phyloP scores from a whole-genome alignment of 1,140 invertebrate genomes.

The honey bee (Apis mellifera) region Amel_HAv3.1 CM009939.2:1698001-1698500 shows the following conservation, averaged over 20 bases:
- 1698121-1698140: constrained; percentile 72
- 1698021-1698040: constrained; percentile 57
- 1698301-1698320: constrained; percentile 49
- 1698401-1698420: constrained; percentile 5
- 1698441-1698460: constrained; percentile 44
- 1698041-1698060: constrained; percentile 51
- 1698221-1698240: constrained; percentile 12
- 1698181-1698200: constrained; percentile 35
- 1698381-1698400: constrained; percentile 9
- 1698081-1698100: constrained; percentile 58
- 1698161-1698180: constrained; percentile 51
- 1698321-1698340: constrained; percentile 2
- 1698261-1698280: constrained; percentile 22
- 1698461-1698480: constrained; percentile 17
- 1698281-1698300: not conserved
- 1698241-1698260: not conserved
- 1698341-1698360: constrained; percentile 33
- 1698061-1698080: constrained; percentile 59
- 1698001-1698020: constrained; percentile 48
- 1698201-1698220: not conserved
- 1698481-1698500: constrained; percentile 38
- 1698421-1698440: constrained; percentile 42
- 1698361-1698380: constrained; percentile 21
- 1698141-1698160: constrained; percentile 15
- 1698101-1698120: constrained; percentile 68